Evolutionary conservation across 2,113 vertebrate genomes (phyloP), one percentile per base, ranked within the genome.

Genomic region (Microcebus ravelobensis): DNA sequence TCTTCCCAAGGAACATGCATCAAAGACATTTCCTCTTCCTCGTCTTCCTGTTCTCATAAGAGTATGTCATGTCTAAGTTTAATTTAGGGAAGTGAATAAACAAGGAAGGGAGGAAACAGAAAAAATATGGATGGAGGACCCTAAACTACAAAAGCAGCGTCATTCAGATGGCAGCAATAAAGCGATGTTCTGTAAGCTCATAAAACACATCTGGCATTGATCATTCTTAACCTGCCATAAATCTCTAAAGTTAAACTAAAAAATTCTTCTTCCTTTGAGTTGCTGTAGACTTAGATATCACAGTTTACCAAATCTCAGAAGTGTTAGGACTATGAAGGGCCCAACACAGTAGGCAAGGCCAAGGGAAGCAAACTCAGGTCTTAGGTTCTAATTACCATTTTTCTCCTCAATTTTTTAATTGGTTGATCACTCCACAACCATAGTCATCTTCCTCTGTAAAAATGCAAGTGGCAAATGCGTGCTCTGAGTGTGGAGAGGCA

Each of bases 21-120:
- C 73, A 91, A 89, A 89, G n/a, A 17, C 18, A n/a, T 45, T 94
- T 91, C 86, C 65, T 85, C 39, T 93, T 91, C 86, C 57, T 90
- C 1, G 0, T 94, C 63, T 90, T 91, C 73, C 82, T 82, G 20
- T 80, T 85, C 50, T 84, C 77, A 39, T 80, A 50, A 83, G 63
- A 21, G 0, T 59, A 52, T 82, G 59, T 65, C 84, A 90, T 52
- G 55, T 87, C 68, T 94, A 14, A 23, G 21, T 92, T 90, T 87
- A 70, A 95, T 67, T 23, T 81, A 87, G 34, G 48, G 36, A 77
- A 91, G 39, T 48, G 25, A 96, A 65, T 59, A 95, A 89, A 91
- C 21, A 48, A 86, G 80, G 55, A 92, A 83, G 31, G 31, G 42
- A 80, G 9, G 70, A 95, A 92, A 65, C 27, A 67, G 31, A 70